Evolutionary conservation across 2,113 vertebrate species (phyloP), one percentile per base, ranked within the genome.

Genomic region (Lepisosteus oculatus): DNA sequence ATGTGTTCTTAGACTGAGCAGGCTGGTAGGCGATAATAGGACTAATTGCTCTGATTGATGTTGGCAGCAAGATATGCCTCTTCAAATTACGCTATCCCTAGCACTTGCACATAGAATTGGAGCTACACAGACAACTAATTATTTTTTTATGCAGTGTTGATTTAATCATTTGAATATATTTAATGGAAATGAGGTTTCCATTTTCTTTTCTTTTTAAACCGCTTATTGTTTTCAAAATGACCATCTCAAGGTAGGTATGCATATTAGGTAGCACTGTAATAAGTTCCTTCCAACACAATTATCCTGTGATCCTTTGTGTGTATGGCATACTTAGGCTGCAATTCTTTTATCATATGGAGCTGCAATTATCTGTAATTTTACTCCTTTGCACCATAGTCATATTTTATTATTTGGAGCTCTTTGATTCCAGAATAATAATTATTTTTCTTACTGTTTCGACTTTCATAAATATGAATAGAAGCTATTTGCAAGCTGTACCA

Each of bases 361-460:
- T 61, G 44, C 59, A 67, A 73, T 73, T 61, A 68, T 67, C 65
- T 67, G 55, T 61, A 68, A 73, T 73, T 68, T 68, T 54, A 61
- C 65, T 61, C 64, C 55, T 55, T 57, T 63, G 51, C 63, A 66
- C 51, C 71, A 65, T 64, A 72, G 51, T 66, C 71, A 66, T 44
- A 72, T 44, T 56, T 42, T n/a, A 66, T 72, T 72, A 42, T 72
- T 42, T 41, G 17, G 63, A 44, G 54, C 11, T 5, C 71, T 72
- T 72, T 72, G 63, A 72, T 72, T 72, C 66, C 64, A 56, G 7
- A 59, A 65, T 65, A 57, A 57, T 57, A 29, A 56, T 66, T 43
- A 11, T 45, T 6, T 12, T n/a, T 59, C 5, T 64, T 51, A 51
- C 47, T 6, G 47, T 9, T 51, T 57, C 6, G 14, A 44, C 8